Conservation (phyloP, 2,113 vertebrate species). For the Hystrix brachyura region DNA sequence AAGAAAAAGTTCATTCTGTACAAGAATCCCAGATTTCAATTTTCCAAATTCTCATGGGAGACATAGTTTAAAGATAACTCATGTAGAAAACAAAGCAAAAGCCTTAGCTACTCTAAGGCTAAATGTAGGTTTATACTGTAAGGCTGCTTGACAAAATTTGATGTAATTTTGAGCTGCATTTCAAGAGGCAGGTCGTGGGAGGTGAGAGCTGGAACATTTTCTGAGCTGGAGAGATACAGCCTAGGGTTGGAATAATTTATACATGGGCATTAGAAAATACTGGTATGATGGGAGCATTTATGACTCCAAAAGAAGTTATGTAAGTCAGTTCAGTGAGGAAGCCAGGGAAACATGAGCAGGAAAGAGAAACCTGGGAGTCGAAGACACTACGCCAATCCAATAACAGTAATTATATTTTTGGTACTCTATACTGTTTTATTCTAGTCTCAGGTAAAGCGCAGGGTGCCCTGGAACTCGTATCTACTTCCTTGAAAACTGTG, state of each 20-base stretch:
- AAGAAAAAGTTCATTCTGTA: background rate
- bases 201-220: background rate
- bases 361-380: background rate
- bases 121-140: background rate
- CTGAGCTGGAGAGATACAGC: background rate
- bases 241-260: background rate
- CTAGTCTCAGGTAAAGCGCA: background rate
- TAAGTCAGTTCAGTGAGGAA: background rate
- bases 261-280: background rate
- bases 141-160: background rate
- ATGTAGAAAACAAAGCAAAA: constrained; percentile 8
- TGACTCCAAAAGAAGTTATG: background rate
- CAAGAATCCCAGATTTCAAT: background rate
- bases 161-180: background rate
- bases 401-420: background rate
- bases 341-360: background rate
- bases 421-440: background rate
- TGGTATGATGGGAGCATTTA: background rate
- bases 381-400: background rate
- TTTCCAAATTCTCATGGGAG: background rate
- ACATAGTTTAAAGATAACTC: background rate
- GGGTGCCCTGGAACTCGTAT: background rate
- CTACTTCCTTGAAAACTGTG: background rate
- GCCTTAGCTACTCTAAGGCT: background rate
- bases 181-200: background rate